These are phyloP conservation scores for Chiroxiphia lanceolata DNA, from an alignment of 2,797 vertebrate genomes.

Conservation along the genomic window DNA sequence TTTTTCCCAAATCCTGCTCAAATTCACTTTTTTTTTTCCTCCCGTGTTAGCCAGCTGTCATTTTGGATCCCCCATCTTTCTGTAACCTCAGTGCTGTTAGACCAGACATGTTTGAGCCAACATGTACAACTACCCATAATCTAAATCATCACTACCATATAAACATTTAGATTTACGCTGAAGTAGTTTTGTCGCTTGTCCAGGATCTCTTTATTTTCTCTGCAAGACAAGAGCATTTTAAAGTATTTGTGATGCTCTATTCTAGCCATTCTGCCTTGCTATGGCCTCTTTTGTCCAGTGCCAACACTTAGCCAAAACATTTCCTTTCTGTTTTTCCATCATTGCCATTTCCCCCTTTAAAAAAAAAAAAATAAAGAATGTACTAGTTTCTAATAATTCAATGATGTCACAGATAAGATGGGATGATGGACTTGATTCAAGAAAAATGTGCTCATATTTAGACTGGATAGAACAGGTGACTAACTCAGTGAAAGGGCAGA, in stretches of 20 bases:
- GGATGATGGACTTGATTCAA: neutral
- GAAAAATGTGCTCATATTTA: constrained; percentile 28
- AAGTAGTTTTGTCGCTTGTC: neutral
- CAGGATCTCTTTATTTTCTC: neutral
- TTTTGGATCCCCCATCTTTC: neutral
- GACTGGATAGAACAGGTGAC: neutral
- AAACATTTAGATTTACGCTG: neutral
- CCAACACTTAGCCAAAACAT: neutral
- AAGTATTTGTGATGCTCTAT: neutral
- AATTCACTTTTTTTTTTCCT: neutral
- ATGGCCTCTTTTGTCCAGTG: neutral
- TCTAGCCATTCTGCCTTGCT: neutral
- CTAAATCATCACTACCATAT: neutral
- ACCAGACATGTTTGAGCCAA: neutral
- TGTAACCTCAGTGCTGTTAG: neutral
- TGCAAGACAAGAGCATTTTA: neutral
- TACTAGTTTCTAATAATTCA: neutral
- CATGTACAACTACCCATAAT: neutral
- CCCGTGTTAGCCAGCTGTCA: neutral
- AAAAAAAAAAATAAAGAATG: neutral
- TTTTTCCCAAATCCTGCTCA: neutral
- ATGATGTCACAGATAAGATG: neutral
- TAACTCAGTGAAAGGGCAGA: neutral
- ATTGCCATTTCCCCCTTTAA: neutral
- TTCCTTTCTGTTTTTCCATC: neutral